These are phyloP conservation scores for Varanus komodoensis DNA, from an alignment of 2,113 vertebrate genomes.

Conservation along the genomic window DNA sequence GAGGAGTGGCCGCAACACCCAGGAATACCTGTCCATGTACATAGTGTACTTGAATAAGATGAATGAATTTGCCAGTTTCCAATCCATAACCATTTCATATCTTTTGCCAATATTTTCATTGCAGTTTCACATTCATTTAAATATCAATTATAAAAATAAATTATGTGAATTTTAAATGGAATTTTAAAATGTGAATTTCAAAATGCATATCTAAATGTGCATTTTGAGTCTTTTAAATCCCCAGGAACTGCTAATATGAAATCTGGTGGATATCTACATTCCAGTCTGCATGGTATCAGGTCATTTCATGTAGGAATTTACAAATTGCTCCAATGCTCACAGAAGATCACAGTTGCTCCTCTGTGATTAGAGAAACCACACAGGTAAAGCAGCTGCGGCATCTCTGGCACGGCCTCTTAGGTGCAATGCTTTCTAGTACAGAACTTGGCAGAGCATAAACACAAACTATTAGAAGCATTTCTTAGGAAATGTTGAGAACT, in stretches of 20 bases:
- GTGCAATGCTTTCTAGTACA: neutral
- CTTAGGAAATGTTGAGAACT: neutral
- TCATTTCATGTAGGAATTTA: neutral
- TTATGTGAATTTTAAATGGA: too few relatives aligned
- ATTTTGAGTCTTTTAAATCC: neutral
- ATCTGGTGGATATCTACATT: neutral
- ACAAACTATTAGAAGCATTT: neutral
- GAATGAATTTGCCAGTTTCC: neutral
- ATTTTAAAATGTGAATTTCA: neutral
- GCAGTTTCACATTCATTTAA: neutral
- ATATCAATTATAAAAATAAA: neutral
- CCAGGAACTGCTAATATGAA: neutral
- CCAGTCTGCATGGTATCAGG: neutral
- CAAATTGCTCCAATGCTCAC: neutral
- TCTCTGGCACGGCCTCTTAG: neutral
- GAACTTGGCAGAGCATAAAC: constrained; percentile 1
- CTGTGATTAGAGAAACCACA: neutral
- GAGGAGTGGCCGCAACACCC: neutral
- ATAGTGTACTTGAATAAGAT: neutral
- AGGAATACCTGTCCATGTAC: too few relatives aligned
- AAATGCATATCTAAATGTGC: neutral
- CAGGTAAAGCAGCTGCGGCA: neutral
- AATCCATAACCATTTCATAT: neutral
- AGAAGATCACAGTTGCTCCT: neutral
- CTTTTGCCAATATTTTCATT: neutral